These are phyloP conservation scores for Drosophila pseudoobscura DNA, from an alignment of 1,140 invertebrate genomes.

Conservation along the genomic window DNA sequence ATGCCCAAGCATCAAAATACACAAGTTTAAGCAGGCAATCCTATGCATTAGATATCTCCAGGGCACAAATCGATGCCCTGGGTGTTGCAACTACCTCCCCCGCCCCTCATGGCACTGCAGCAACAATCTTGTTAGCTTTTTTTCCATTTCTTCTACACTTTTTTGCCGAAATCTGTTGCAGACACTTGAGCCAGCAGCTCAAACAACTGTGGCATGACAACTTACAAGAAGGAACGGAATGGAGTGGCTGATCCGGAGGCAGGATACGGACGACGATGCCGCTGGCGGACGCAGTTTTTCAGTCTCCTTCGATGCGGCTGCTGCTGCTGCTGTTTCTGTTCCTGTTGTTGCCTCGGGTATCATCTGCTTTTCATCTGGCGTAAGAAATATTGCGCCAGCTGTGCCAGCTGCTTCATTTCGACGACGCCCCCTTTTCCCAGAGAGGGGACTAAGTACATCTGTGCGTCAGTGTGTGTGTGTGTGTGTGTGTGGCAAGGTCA, in stretches of 20 bases:
- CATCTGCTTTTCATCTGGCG: slow-evolving; percentile 77
- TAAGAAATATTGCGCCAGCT: slow-evolving; percentile 80
- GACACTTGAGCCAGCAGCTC: slow-evolving; percentile 75
- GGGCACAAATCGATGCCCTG: slow-evolving; percentile 29
- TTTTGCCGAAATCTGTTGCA: slow-evolving; percentile 69
- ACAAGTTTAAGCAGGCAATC: too few relatives aligned
- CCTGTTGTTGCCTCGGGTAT: slow-evolving; percentile 51
- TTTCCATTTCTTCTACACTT: not conserved
- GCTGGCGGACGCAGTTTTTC: slow-evolving; percentile 67
- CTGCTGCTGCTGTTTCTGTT: slow-evolving; percentile 9
- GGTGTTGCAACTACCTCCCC: slow-evolving; percentile 31
- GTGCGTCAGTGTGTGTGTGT: slow-evolving; percentile 4
- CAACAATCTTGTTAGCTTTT: slow-evolving; percentile 37
- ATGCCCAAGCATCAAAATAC: slow-evolving; percentile 1
- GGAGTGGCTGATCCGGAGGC: not conserved
- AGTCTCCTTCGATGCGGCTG: slow-evolving; percentile 26
- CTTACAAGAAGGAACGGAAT: slow-evolving; percentile 52
- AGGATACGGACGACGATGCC: slow-evolving; percentile 30
- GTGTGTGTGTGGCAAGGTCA: slow-evolving; percentile 70
- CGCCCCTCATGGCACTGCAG: slow-evolving; percentile 50
- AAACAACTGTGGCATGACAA: slow-evolving; percentile 79
- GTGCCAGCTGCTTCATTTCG: slow-evolving; percentile 69
- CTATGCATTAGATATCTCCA: not conserved
- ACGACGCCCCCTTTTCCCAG: slow-evolving; percentile 49
- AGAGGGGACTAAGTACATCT: not conserved